Conservation (phyloP, 1,140 invertebrate genomes). For the Vollenhovia emeryi region DNA sequence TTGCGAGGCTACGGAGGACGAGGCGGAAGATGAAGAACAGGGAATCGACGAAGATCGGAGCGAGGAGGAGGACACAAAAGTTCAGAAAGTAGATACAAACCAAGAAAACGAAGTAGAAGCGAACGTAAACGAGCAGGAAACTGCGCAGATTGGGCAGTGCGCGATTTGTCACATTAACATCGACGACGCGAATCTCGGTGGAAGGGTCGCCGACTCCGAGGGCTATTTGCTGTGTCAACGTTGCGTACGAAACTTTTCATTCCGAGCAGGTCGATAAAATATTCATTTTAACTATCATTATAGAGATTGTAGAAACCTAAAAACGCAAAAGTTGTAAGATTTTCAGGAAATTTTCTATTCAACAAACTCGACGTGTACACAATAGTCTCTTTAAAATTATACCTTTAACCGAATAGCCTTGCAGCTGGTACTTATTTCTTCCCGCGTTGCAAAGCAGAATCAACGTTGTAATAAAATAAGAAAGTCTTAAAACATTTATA, state of each 20-base stretch:
- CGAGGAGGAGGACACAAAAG: constrained; percentile 38
- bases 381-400: neutral
- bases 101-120: neutral
- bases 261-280: constrained; percentile 74
- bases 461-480: neutral
- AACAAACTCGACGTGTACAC: neutral
- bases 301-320: neutral
- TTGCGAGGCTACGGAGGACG: constrained; percentile 17
- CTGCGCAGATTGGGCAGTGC: constrained; percentile 72
- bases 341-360: neutral
- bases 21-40: constrained; percentile 64
- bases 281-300: neutral
- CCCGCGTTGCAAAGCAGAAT: neutral
- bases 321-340: neutral
- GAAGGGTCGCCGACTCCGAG: constrained; percentile 56
- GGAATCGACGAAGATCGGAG: constrained; percentile 55
- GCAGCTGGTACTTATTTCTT: neutral
- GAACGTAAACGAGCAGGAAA: constrained; percentile 31
- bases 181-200: constrained; percentile 53
- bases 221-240: constrained; percentile 77
- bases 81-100: constrained; percentile 5
- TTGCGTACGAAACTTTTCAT: constrained; percentile 74
- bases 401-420: neutral
- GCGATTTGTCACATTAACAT: constrained; percentile 76
- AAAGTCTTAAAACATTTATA: neutral